Evolutionary conservation across 30 jellyfish, hydroid and myxozoan species (phyloP), one percentile per base, ranked within the genome.

Genomic region (Hydractinia symbiolongicarpus): DNA sequence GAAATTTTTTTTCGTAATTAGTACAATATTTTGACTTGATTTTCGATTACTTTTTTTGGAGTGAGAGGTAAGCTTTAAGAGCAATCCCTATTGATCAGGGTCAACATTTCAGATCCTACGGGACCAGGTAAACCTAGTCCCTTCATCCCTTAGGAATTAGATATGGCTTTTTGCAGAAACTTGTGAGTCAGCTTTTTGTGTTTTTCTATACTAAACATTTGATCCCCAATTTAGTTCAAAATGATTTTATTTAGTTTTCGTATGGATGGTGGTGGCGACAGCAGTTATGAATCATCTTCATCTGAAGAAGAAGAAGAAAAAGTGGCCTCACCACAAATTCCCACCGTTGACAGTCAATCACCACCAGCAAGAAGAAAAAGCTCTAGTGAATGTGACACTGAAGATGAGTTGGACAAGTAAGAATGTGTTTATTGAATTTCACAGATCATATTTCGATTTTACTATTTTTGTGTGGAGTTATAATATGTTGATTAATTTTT

Each of bases 351-450:
- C 15, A 30, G 44, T 30, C 44, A 30, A 30, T 30, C 44, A 30
- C 44, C 44, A 30, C 44, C 44, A 30, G 44, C 44, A 0, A 30
- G 44, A 30, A 30, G 44, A 30, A 66, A 79, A 54, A 50, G 76
- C 8, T 83, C 90, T 7, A 83, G 90, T 74, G 95, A 83, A 55
- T 84, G 81, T 83, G 97, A 90, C 73, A 90, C 97, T 5, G 97
- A 90, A 61, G 97, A 90, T 73, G 97, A 90, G 62, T 78, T 90
- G 16, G 58, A 82, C 54, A 90, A 82, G 97, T 90, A 66, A 57
- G 94, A 76, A 16, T 21, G 6, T 56, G 4, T 76, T 55, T 54
- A 7, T 30, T 30, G 44, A 30, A 30, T 30, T 30, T 1, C 44
- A 30, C 44, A 1, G 0, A 9, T 13, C 50, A 8, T 40, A 10